A percentile compares a stretch with the other conserved stretches of the same genome.
phyloP scores from a whole-genome alignment of 2,888 invertebrate genomes.

The Acleris emargana region DNA sequence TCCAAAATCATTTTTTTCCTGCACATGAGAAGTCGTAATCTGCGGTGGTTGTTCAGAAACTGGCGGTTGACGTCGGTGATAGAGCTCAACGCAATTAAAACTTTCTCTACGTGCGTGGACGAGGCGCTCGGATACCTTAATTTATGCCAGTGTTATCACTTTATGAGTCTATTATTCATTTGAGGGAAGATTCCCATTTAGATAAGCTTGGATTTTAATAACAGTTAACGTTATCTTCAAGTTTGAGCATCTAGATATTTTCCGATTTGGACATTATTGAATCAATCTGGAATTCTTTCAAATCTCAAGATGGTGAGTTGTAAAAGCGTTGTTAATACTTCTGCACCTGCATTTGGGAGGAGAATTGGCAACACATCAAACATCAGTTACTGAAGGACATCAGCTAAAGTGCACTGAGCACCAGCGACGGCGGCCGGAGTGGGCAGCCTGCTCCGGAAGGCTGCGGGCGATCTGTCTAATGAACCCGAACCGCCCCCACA shows the following conservation, averaged over 20 bases:
- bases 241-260: constrained; percentile 15
- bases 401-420: constrained; percentile 73
- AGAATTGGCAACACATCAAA: constrained; percentile 50
- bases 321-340: background rate
- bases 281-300: background rate
- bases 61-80: constrained; percentile 77
- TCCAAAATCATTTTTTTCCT: constrained; percentile 16
- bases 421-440: constrained; percentile 65
- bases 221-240: constrained; percentile 36
- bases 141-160: constrained; percentile 78
- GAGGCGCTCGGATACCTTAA: constrained; percentile 74
- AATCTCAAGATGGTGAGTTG: background rate
- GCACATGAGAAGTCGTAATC: constrained; percentile 50
- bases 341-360: background rate
- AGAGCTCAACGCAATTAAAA: constrained; percentile 83
- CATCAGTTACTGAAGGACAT: constrained; percentile 66
- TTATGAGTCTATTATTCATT: constrained; percentile 80
- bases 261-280: constrained; percentile 7
- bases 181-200: constrained; percentile 66
- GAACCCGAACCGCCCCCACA: constrained; percentile 76
- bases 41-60: constrained; percentile 65
- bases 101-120: constrained; percentile 82
- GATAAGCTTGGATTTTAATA: constrained; percentile 49
- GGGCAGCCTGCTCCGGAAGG: constrained; percentile 75
- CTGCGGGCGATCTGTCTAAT: constrained; percentile 80